These are phyloP conservation scores for Erebia epiphron DNA, from an alignment of 2,888 invertebrate species.

Conservation along the genomic window DNA sequence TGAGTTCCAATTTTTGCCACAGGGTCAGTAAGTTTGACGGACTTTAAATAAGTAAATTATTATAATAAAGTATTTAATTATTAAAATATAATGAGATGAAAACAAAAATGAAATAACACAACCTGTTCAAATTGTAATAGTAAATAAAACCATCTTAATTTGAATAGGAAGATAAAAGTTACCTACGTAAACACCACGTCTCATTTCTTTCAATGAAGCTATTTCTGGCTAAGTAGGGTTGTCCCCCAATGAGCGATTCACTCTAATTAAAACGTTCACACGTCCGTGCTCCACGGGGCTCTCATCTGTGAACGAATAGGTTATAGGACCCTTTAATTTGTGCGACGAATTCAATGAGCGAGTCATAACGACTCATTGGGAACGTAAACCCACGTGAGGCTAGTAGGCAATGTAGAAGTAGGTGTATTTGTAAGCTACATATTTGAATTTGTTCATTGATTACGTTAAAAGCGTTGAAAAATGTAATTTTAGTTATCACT, in stretches of 20 bases:
- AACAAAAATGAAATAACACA: not conserved
- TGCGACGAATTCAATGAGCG: constrained; percentile 41
- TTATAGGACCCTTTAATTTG: constrained; percentile 44
- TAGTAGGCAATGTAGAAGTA: not conserved
- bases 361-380: constrained; percentile 29
- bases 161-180: constrained; percentile 20
- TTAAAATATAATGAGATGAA: too few relatives aligned
- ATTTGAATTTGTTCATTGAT: constrained; percentile 11
- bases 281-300: constrained; percentile 69
- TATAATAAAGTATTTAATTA: too few relatives aligned
- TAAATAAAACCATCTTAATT: not conserved
- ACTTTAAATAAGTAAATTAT: too few relatives aligned
- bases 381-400: constrained; percentile 12
- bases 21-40: too few relatives aligned
- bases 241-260: constrained; percentile 57
- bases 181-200: constrained; percentile 23
- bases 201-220: constrained; percentile 35
- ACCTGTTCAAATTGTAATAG: not conserved
- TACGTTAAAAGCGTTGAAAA: too few relatives aligned
- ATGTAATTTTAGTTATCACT: not conserved
- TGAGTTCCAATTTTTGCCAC: too few relatives aligned
- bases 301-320: constrained; percentile 49
- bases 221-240: constrained; percentile 56
- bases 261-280: constrained; percentile 80
- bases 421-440: not conserved